Evolutionary conservation across 2,888 invertebrate species (phyloP), one percentile per base, ranked within the genome.

Genomic region (Drosophila monieri): DNA sequence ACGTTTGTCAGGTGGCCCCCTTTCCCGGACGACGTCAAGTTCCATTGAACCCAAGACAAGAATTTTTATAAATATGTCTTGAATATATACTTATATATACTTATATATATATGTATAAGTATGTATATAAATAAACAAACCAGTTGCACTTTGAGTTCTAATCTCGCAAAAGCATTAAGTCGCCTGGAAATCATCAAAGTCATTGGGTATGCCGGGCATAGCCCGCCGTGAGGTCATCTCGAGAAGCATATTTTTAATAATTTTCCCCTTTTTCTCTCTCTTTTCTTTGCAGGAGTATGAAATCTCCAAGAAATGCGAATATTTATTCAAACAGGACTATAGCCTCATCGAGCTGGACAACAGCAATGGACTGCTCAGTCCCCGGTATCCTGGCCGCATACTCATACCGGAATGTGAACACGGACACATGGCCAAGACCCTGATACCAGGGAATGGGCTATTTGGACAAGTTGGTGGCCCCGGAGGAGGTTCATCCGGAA

Each of bases 311-410:
- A 93, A 93, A 90, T 95, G 95, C 90, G 91, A 94, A 76, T 91
- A 93, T 46, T 92, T 96, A 15, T 93, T 95, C 85, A 93, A 94
- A 79, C 91, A 93, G 73, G 96, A 96, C 91, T 96, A 96, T 89
- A 93, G 93, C 77, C 92, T 94, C 78, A 92, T 93, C 68, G 93
- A 94, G 85, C 92, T 96, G 64, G 93, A 93, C 75, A 96, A 96
- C 90, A 91, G 91, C 27, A 92, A 92, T 79, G 96, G 96, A 9
- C 93, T 94, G 77, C 91, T 96, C 44, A 94, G 95, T 90, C 92
- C 93, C 51, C 94, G 95, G 69, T 96, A 96, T 91, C 96, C 96
- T 32, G 93, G 94, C 81, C 93, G 94, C 73, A 92, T 96, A 68
- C 93, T 95, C 52, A 93, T 96, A 74, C 92, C 94, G 66, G 94